These are phyloP conservation scores for Oophaga pumilio DNA, from an alignment of 2,113 vertebrate species.

Conservation along the genomic window DNA sequence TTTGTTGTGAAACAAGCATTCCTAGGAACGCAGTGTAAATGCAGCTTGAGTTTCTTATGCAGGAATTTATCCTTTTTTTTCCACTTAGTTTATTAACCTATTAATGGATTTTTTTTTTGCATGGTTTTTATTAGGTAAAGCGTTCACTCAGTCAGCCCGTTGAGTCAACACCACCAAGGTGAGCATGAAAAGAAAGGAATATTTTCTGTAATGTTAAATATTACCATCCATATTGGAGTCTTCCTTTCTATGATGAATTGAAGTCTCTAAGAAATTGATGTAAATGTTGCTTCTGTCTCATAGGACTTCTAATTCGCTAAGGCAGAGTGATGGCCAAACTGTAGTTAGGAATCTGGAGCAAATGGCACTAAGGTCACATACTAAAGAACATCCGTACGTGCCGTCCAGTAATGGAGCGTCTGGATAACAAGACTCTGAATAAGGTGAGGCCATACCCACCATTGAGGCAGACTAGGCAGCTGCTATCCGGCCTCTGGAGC, in stretches of 20 bases:
- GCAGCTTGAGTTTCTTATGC: too few relatives aligned
- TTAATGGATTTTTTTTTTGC: background rate
- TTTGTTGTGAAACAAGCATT: too few relatives aligned
- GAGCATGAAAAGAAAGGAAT: background rate
- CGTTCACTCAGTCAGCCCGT: slow-evolving; percentile 59
- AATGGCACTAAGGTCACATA: slow-evolving; percentile 59
- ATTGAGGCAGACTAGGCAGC: background rate
- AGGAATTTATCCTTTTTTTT: background rate
- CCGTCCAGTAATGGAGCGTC: background rate
- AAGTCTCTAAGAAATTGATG: too few relatives aligned
- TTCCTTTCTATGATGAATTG: background rate
- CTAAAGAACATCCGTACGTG: background rate
- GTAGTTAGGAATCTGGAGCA: slow-evolving; percentile 62
- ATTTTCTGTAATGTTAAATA: background rate
- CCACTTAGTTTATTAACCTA: accelerated
- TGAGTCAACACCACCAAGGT: slow-evolving; percentile 53
- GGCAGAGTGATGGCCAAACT: slow-evolving; percentile 49
- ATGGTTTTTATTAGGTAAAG: slow-evolving; percentile 50
- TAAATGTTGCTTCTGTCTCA: background rate
- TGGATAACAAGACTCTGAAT: background rate
- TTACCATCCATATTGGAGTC: background rate
- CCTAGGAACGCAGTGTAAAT: too few relatives aligned
- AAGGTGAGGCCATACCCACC: background rate
- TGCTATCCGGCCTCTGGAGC: background rate
- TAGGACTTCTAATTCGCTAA: background rate